A percentile compares a stretch with the other conserved stretches of the same genome.
phyloP scores from a whole-genome alignment of 2,797 vertebrate genomes.

The Cynodonichthys magdalenae region DNA sequence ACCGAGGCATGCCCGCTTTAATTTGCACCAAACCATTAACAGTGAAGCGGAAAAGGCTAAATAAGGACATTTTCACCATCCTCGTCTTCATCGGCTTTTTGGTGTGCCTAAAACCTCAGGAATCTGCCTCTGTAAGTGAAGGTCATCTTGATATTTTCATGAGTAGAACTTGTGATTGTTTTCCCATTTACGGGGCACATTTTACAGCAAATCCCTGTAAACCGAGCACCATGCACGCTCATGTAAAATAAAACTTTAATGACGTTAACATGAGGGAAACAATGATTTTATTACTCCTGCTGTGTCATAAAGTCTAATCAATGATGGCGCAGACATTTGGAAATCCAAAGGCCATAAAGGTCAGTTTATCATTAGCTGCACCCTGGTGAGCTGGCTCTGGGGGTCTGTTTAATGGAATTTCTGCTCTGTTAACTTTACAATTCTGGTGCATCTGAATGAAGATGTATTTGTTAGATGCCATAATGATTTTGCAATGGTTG shows the following conservation, averaged over 20 bases:
- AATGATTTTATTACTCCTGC: conserved; percentile 53
- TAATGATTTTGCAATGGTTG: conserved; percentile 34
- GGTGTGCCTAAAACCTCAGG: conserved; percentile 8
- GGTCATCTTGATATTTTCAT: conserved; percentile 33
- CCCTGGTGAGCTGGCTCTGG: conserved; percentile 42
- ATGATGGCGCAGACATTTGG: conserved; percentile 6
- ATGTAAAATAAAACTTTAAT: conserved; percentile 56
- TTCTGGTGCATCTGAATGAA: conserved; percentile 34
- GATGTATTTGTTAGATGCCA: conserved; percentile 28
- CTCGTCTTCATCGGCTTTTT: conserved; percentile 1
- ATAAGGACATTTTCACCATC: conserved; percentile 32
- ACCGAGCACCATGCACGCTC: conserved; percentile 13
- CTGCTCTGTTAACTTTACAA: conserved; percentile 64
- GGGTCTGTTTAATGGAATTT: conserved; percentile 67
- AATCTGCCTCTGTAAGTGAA: conserved; percentile 24
- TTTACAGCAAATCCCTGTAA: conserved; percentile 14
- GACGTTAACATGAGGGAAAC: conserved; percentile 42
- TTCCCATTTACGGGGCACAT: conserved; percentile 7
- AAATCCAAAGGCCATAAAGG: conserved; percentile 54
- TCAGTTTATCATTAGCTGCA: conserved; percentile 64
- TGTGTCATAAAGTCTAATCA: conserved; percentile 48
- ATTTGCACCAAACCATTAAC: conserved; percentile 57
- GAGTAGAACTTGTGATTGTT: conserved; percentile 6
- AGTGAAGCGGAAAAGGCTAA: conserved; percentile 30
- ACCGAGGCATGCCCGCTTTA: conserved; percentile 33